Conservation (phyloP, 2,113 vertebrate species). For the Cyphomyrus plagiostoma region DNA sequence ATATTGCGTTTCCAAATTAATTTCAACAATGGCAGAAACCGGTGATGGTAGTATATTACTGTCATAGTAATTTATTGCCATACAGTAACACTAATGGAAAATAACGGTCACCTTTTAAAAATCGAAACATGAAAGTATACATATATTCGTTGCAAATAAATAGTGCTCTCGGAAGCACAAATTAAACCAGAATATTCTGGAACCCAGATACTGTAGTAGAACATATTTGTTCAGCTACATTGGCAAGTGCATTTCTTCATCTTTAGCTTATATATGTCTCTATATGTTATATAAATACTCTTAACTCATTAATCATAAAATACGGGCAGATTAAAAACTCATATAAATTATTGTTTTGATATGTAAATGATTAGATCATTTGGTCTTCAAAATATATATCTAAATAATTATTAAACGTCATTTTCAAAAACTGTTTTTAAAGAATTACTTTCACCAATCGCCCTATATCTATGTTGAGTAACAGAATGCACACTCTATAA, state of each 20-base stretch:
- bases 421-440: background rate
- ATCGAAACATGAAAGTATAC: background rate
- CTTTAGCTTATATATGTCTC: background rate
- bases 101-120: conserved; percentile 1
- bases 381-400: background rate
- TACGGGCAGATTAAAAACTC: background rate
- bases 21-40: background rate
- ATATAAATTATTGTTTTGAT: background rate
- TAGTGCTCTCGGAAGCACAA: background rate
- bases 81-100: background rate
- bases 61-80: background rate
- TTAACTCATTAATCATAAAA: background rate
- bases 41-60: conserved; percentile 1
- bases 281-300: background rate
- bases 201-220: background rate
- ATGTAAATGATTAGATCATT: background rate
- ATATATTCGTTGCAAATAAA: background rate
- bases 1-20: conserved; percentile 1
- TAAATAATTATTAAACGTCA: background rate
- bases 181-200: background rate
- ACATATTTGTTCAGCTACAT: background rate
- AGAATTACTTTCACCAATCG: background rate
- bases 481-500: background rate
- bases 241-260: background rate
- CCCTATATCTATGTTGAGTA: background rate